A percentile compares a stretch with the other conserved stretches of the same genome.
Evolutionary conservation across 2,888 invertebrate genomes (phyloP).

Genomic region (Lagria hirta): DNA sequence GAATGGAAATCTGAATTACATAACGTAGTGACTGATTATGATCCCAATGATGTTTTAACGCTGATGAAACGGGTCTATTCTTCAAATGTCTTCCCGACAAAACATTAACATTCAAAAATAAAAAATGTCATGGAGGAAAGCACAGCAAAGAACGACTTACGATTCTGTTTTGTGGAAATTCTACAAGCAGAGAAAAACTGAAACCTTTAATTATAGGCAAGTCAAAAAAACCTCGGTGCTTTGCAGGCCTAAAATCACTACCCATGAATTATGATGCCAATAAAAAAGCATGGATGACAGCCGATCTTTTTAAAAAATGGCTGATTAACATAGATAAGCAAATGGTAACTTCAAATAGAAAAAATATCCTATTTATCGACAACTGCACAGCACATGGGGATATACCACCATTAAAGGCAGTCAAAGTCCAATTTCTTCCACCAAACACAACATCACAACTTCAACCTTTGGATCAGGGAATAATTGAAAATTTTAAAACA

Average conservation of each 20-base stretch:
- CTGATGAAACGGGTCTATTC: slow-evolving; percentile 20
- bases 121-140: slow-evolving; percentile 39
- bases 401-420: not conserved
- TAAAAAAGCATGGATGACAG: slow-evolving; percentile 3
- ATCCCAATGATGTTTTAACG: slow-evolving; percentile 26
- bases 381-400: slow-evolving; percentile 28
- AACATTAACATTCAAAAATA: slow-evolving; percentile 33
- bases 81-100: slow-evolving; percentile 34
- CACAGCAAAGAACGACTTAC: slow-evolving; percentile 10
- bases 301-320: slow-evolving; percentile 9
- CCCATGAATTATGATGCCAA: slow-evolving; percentile 19
- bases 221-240: slow-evolving; percentile 37
- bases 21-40: slow-evolving; percentile 25
- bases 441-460: slow-evolving; percentile 4
- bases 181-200: slow-evolving; percentile 36
- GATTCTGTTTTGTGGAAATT: slow-evolving; percentile 30
- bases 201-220: slow-evolving; percentile 24
- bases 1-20: slow-evolving; percentile 32
- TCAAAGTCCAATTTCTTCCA: not conserved
- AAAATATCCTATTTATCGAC: slow-evolving; percentile 35
- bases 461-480: slow-evolving; percentile 2
- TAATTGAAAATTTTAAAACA: slow-evolving; percentile 2
- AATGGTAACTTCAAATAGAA: slow-evolving; percentile 28
- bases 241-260: slow-evolving; percentile 27
- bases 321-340: slow-evolving; percentile 27